Evolutionary conservation across 2,797 vertebrate genomes (phyloP).

Genomic region (Xiphophorus birchmanni): DNA sequence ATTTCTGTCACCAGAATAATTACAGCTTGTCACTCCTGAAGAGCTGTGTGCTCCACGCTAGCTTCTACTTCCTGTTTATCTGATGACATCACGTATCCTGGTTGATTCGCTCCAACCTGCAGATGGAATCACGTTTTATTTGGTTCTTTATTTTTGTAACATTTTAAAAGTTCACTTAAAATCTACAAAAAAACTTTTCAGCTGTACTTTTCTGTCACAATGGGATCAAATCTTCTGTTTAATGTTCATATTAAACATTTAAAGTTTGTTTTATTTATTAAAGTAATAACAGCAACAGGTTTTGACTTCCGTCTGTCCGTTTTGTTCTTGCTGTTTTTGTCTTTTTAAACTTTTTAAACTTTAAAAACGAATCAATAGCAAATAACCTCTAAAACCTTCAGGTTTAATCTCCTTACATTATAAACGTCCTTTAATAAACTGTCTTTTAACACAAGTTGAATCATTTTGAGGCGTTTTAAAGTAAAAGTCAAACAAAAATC

Average conservation of each 20-base stretch:
- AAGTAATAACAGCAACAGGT: neutral
- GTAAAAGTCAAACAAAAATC: neutral
- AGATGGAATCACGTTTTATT: too few species aligned
- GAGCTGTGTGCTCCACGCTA: too few species aligned
- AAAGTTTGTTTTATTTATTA: neutral
- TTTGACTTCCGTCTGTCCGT: neutral
- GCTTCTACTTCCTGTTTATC: too few species aligned
- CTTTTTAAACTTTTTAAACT: neutral
- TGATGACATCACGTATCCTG: too few species aligned
- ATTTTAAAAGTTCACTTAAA: too few species aligned
- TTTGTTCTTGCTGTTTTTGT: neutral
- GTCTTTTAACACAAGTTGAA: neutral
- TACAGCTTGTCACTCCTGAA: too few species aligned
- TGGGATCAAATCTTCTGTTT: neutral
- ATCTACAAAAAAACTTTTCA: too few species aligned
- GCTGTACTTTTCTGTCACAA: neutral
- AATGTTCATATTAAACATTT: neutral
- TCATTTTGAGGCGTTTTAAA: neutral
- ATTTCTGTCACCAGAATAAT: too few species aligned
- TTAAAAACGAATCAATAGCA: neutral
- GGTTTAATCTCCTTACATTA: neutral
- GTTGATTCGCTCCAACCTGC: too few species aligned
- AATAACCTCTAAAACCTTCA: neutral
- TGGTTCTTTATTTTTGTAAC: too few species aligned
- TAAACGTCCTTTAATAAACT: neutral